Conservation (phyloP, 2,113 vertebrate genomes). For the Hippocampus zosterae region DNA sequence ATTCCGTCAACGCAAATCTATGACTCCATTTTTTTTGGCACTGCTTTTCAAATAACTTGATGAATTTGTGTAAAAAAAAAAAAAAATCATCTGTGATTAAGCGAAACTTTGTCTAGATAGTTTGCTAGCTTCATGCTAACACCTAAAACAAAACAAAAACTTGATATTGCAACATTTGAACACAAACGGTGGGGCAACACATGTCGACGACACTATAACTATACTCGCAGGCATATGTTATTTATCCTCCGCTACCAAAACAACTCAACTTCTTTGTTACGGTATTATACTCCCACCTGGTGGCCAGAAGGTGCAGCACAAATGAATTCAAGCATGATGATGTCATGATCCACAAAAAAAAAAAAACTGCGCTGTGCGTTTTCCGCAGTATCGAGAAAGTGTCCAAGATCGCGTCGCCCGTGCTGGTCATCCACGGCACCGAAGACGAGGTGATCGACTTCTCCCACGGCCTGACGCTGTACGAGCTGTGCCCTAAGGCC, state of each 20-base stretch:
- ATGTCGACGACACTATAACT: not conserved
- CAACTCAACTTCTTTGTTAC: too few species aligned
- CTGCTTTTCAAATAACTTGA: too few species aligned
- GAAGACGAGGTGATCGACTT: constrained; percentile 99
- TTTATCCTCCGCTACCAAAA: not conserved
- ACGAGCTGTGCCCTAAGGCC: constrained; percentile 92
- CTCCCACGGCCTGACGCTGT: constrained; percentile 92
- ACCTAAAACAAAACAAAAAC: too few species aligned
- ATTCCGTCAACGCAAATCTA: too few species aligned
- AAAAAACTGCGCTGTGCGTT: not conserved
- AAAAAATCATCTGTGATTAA: too few species aligned
- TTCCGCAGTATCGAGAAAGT: constrained; percentile 90
- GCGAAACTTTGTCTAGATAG: too few species aligned
- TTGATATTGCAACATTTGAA: too few species aligned
- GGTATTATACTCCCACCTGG: too few species aligned
- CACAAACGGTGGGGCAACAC: too few species aligned
- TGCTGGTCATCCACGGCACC: constrained; percentile 96
- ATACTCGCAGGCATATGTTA: not conserved
- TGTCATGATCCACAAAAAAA: not conserved
- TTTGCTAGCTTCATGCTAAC: too few species aligned
- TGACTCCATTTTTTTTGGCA: too few species aligned
- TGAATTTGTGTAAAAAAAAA: too few species aligned
- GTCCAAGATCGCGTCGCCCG: constrained; percentile 92
- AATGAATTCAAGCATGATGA: not conserved
- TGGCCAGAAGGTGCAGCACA: not conserved